A percentile compares a stretch with the other conserved stretches of the same genome.
phyloP scores from a whole-genome alignment of 2,113 vertebrate species.

The Proteles cristata region DNA sequence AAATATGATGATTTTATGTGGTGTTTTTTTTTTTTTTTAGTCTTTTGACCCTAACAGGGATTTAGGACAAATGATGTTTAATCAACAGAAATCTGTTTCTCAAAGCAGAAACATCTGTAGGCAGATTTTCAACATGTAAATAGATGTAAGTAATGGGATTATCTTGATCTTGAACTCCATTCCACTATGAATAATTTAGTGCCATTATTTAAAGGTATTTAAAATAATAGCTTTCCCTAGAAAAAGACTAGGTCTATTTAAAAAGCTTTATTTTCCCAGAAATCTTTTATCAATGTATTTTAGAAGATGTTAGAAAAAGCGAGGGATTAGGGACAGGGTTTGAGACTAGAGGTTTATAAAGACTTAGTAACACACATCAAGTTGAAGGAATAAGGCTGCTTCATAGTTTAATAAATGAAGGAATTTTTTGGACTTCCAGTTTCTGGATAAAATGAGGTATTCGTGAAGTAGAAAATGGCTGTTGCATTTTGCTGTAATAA shows the following conservation, averaged over 20 bases:
- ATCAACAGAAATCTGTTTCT: constrained; percentile 47
- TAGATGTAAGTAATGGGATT: constrained; percentile 32
- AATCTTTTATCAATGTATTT: constrained; percentile 6
- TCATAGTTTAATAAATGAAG: neutral
- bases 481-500: neutral
- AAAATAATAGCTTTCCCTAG: constrained; percentile 44
- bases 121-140: constrained; percentile 40
- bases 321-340: neutral
- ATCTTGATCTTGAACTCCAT: constrained; percentile 21
- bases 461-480: neutral
- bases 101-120: constrained; percentile 53
- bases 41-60: neutral
- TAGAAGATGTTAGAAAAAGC: constrained; percentile 19
- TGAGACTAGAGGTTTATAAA: neutral
- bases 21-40: neutral
- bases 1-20: neutral
- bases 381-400: neutral
- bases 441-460: constrained; percentile 5
- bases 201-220: constrained; percentile 50
- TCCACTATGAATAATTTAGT: constrained; percentile 43
- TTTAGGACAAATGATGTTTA: constrained; percentile 40
- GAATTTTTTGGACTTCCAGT: neutral
- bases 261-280: constrained; percentile 5
- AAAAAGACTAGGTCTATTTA: constrained; percentile 39
- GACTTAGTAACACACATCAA: neutral